Percentiles rank a stretch among this genome's conserved stretches.
These are phyloP conservation scores for Menidia beryllina DNA, from an alignment of 2,113 vertebrate genomes.

Conservation along the genomic window DNA sequence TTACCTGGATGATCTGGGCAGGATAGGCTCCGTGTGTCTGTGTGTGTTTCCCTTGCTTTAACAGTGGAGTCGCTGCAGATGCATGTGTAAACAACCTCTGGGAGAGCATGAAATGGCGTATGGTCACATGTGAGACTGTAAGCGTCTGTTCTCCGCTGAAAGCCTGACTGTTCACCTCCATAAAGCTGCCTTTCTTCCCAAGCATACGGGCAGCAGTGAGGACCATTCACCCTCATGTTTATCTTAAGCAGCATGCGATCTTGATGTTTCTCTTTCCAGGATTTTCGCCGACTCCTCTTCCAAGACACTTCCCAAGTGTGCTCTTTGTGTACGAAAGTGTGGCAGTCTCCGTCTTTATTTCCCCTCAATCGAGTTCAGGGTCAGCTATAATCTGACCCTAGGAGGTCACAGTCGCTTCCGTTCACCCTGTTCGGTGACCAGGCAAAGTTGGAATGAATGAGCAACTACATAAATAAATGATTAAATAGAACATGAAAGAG, in stretches of 20 bases:
- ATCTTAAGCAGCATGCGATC: constrained; percentile 63
- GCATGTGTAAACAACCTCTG: constrained; percentile 68
- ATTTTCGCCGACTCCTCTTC: constrained; percentile 42
- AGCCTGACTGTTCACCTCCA: constrained; percentile 75
- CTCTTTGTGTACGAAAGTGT: constrained; percentile 24
- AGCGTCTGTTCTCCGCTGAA: constrained; percentile 72
- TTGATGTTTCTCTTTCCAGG: constrained; percentile 51
- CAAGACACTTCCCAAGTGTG: constrained; percentile 47
- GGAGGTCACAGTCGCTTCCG: not conserved
- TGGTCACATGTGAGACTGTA: constrained; percentile 61
- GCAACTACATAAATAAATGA: too few species aligned
- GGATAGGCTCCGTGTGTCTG: constrained; percentile 7
- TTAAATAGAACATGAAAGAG: not conserved
- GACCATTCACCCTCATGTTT: constrained; percentile 74
- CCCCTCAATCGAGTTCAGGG: constrained; percentile 1
- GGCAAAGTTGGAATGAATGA: not conserved
- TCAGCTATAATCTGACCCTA: not conserved
- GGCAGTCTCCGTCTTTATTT: not conserved
- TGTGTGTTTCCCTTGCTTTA: constrained; percentile 19
- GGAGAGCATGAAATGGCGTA: constrained; percentile 51
- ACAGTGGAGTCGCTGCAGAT: constrained; percentile 49
- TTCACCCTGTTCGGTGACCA: constrained; percentile 1
- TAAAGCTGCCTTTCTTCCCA: constrained; percentile 76
- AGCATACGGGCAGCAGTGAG: constrained; percentile 50
- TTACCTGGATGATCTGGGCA: constrained; percentile 30